These are phyloP conservation scores for Campylomormyrus tamandua DNA, from an alignment of 2,113 vertebrate species.

Conservation along the genomic window DNA sequence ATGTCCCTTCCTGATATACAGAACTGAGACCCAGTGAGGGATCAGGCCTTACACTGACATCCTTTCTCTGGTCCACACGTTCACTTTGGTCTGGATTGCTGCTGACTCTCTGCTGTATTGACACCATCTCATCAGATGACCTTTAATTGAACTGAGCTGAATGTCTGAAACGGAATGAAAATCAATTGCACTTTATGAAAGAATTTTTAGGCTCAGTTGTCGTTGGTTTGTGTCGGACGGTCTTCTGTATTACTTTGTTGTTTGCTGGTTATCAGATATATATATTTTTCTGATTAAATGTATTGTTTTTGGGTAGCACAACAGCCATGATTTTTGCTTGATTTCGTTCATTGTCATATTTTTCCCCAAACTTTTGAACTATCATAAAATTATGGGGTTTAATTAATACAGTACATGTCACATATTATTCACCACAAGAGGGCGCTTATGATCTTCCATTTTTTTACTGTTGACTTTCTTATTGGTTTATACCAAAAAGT, in stretches of 20 bases:
- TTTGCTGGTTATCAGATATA: background rate
- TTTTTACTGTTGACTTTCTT: background rate
- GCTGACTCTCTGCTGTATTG: background rate
- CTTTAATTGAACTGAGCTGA: constrained; percentile 3
- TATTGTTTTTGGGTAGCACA: background rate
- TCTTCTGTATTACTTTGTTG: background rate
- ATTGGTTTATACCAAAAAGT: background rate
- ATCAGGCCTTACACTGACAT: background rate
- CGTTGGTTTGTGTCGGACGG: background rate
- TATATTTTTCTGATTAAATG: background rate
- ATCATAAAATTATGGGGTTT: background rate
- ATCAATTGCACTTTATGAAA: background rate
- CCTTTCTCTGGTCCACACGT: background rate
- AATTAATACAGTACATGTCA: background rate
- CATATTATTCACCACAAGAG: constrained; percentile 45
- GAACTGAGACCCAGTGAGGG: background rate
- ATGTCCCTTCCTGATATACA: background rate
- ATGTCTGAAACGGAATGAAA: background rate
- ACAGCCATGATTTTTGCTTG: background rate
- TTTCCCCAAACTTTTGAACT: background rate
- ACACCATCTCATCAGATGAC: background rate
- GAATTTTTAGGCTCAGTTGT: background rate
- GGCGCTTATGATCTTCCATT: constrained; percentile 48
- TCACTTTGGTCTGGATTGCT: constrained; percentile 13
- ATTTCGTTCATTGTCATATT: background rate